A percentile compares a stretch with the other conserved stretches of the same genome.
Evolutionary conservation across 2,888 invertebrate species (phyloP).

Genomic region (Camptogramma bilineatum): DNA sequence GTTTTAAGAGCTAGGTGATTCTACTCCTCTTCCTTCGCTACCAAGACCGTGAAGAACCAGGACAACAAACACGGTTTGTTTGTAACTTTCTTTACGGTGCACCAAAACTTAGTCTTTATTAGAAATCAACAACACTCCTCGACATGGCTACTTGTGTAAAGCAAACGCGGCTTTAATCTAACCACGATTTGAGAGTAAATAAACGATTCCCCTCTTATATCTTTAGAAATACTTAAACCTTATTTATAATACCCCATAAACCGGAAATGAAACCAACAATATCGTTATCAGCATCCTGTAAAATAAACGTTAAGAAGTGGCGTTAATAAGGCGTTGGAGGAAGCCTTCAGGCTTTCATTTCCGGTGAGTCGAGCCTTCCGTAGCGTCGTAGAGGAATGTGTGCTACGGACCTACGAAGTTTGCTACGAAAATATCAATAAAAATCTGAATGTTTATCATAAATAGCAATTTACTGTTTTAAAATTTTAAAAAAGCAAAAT

Average conservation of each 20-base stretch:
- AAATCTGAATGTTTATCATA: background rate
- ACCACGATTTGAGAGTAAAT: background rate
- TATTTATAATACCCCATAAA: conserved; percentile 6
- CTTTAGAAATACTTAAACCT: background rate
- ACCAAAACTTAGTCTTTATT: too few species aligned
- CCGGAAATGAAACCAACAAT: conserved; percentile 42
- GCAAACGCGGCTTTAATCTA: background rate
- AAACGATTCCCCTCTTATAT: background rate
- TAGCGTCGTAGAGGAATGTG: conserved; percentile 31
- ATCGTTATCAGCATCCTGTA: conserved; percentile 38
- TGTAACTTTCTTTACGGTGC: too few species aligned
- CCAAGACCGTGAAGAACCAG: too few species aligned
- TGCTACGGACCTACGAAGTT: conserved; percentile 25
- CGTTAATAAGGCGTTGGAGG: conserved; percentile 44
- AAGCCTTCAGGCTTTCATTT: conserved; percentile 51
- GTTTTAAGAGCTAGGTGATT: too few species aligned
- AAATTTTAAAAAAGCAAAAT: too few species aligned
- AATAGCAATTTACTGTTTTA: background rate
- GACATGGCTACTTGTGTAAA: too few species aligned
- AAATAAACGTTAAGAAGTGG: conserved; percentile 39
- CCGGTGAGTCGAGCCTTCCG: conserved; percentile 43
- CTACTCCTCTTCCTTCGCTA: too few species aligned
- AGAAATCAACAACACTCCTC: too few species aligned
- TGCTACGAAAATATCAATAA: conserved; percentile 6
- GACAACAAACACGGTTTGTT: too few species aligned